Evolutionary conservation across 2,797 vertebrate genomes (phyloP).

Genomic region (Sebastes iracundus): DNA sequence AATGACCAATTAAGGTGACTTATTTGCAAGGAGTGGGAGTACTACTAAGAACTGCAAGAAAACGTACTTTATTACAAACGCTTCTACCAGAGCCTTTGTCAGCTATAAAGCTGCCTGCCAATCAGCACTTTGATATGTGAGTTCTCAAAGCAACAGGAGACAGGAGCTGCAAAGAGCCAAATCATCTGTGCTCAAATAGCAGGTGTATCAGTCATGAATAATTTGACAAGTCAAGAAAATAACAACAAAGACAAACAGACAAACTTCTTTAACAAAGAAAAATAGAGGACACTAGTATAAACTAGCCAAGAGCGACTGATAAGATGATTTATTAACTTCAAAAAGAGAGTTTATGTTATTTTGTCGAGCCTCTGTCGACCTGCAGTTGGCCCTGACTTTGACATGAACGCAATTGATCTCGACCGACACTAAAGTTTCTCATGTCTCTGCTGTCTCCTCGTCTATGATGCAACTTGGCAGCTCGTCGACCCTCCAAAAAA

Average conservation of each 20-base stretch:
- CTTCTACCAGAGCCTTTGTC: neutral
- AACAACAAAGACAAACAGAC: neutral
- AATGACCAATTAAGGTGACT: neutral
- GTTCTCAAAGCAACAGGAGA: neutral
- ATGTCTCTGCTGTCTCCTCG: slow-evolving; percentile 9
- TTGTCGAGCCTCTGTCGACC: neutral
- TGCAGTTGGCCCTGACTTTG: neutral
- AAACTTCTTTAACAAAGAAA: neutral
- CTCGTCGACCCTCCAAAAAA: neutral
- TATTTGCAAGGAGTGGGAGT: neutral
- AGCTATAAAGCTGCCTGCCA: neutral
- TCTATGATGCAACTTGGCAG: slow-evolving; percentile 37
- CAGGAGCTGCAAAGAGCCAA: neutral
- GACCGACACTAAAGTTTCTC: slow-evolving; percentile 14
- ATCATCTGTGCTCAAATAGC: neutral
- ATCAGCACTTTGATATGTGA: neutral
- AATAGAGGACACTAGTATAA: neutral
- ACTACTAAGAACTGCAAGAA: neutral
- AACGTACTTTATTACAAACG: neutral
- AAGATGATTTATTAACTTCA: slow-evolving; percentile 1
- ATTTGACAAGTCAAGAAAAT: neutral
- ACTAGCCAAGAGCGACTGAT: neutral
- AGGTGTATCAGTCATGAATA: neutral
- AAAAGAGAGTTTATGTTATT: neutral
- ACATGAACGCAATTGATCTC: slow-evolving; percentile 27